Conservation (phyloP, 2,113 vertebrate species). For the Pleuronectes platessa region DNA sequence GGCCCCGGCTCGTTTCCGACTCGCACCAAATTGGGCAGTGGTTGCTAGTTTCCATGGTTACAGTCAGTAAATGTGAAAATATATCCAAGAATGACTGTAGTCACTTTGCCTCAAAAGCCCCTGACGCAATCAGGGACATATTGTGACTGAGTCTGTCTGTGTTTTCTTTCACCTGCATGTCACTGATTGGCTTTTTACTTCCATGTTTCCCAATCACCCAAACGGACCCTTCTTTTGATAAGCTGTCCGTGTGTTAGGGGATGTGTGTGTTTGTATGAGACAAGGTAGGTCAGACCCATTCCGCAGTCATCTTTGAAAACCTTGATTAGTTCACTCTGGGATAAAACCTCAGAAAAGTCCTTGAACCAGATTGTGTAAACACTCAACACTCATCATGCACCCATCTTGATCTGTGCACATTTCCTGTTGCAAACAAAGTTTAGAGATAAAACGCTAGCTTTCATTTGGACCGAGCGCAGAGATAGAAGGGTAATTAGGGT, state of each 20-base stretch:
- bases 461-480: conserved; percentile 9
- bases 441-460: conserved; percentile 43
- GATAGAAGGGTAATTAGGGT: conserved; percentile 18
- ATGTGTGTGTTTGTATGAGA: conserved; percentile 5
- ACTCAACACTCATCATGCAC: conserved; percentile 17
- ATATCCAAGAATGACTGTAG: conserved; percentile 55
- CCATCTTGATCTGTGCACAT: conserved; percentile 20
- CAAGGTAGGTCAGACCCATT: conserved; percentile 43
- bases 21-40: conserved; percentile 31
- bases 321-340: conserved; percentile 17
- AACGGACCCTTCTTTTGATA: conserved; percentile 1
- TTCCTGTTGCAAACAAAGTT: conserved; percentile 43
- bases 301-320: conserved; percentile 8
- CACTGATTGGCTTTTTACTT: background rate
- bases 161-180: conserved; percentile 16
- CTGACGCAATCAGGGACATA: conserved; percentile 57
- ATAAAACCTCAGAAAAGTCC: conserved; percentile 9
- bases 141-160: background rate
- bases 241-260: conserved; percentile 1
- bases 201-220: conserved; percentile 5
- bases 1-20: conserved; percentile 40
- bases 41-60: conserved; percentile 72
- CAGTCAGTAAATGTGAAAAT: conserved; percentile 43
- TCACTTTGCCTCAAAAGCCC: conserved; percentile 31
- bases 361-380: conserved; percentile 1